These are phyloP conservation scores for Typhlomys cinereus DNA, from an alignment of 2,113 vertebrate species.

Conservation along the genomic window DNA sequence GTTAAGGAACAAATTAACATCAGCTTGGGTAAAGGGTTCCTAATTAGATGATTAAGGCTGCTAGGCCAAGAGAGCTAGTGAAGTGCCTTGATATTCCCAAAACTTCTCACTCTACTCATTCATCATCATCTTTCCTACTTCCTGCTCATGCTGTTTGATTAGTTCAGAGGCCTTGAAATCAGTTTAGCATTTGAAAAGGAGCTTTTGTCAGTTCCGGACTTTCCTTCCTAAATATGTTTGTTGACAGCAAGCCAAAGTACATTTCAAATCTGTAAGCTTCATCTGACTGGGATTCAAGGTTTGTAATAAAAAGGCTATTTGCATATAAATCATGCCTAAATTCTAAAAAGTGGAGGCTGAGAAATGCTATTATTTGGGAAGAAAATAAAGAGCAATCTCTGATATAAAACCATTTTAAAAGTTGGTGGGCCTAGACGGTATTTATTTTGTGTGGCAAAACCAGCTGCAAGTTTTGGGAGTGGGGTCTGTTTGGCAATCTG, in stretches of 20 bases:
- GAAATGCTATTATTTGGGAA: conserved; percentile 60
- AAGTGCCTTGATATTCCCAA: conserved; percentile 58
- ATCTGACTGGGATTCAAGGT: conserved; percentile 53
- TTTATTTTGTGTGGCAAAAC: conserved; percentile 50
- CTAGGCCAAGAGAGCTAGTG: conserved; percentile 29
- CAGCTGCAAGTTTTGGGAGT: conserved; percentile 41
- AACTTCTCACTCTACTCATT: not conserved
- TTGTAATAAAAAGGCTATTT: conserved; percentile 74
- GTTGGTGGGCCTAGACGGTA: conserved; percentile 32
- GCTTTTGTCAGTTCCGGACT: conserved; percentile 58
- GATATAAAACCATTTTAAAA: conserved; percentile 48
- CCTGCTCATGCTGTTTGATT: conserved; percentile 62
- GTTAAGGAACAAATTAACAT: conserved; percentile 71
- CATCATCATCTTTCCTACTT: not conserved
- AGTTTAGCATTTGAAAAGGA: conserved; percentile 56
- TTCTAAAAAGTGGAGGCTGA: conserved; percentile 45
- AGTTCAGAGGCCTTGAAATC: conserved; percentile 57
- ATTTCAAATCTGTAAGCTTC: conserved; percentile 67
- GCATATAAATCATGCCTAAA: conserved; percentile 79
- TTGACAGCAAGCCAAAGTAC: conserved; percentile 76
- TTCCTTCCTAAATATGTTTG: conserved; percentile 73
- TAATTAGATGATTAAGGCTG: conserved; percentile 69
- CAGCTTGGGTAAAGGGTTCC: conserved; percentile 60
- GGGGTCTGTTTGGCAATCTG: not conserved
- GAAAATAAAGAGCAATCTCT: conserved; percentile 67